Evolutionary conservation across 2,113 vertebrate genomes (phyloP).

Genomic region (Ptychochromis oligacanthus): DNA sequence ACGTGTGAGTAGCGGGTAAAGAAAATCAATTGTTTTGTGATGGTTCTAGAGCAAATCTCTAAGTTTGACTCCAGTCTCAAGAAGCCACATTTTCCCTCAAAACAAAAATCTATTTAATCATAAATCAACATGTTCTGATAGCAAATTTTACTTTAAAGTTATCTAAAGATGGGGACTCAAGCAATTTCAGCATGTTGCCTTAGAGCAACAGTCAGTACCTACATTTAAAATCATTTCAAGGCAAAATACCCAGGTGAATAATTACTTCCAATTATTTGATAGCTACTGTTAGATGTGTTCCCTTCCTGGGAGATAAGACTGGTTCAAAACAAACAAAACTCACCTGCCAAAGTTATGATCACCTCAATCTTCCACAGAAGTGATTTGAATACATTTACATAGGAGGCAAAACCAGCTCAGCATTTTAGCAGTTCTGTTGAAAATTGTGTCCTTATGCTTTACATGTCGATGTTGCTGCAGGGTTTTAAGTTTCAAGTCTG

Average conservation of each 20-base stretch:
- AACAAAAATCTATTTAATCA: background rate
- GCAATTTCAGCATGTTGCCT: background rate
- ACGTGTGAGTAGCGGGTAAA: constrained; percentile 54
- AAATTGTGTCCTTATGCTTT: background rate
- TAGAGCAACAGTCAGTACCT: background rate
- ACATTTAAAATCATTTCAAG: background rate
- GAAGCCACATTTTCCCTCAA: background rate
- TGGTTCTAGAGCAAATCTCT: background rate
- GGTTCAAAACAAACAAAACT: constrained; percentile 1
- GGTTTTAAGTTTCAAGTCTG: background rate
- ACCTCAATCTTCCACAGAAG: background rate
- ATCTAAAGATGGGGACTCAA: background rate
- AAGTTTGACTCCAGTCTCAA: background rate
- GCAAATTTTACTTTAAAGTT: background rate
- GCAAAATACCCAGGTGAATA: background rate
- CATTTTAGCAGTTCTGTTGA: background rate
- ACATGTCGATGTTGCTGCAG: background rate
- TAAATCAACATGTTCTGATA: background rate
- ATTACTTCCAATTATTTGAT: background rate
- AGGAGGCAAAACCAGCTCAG: background rate
- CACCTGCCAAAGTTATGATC: background rate
- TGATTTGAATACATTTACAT: constrained; percentile 6
- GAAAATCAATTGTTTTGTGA: background rate
- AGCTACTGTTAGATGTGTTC: background rate
- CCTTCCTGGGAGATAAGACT: background rate